Evolutionary conservation across 1,140 invertebrate species (phyloP).

Genomic region (Leptinotarsa lineolata): DNA sequence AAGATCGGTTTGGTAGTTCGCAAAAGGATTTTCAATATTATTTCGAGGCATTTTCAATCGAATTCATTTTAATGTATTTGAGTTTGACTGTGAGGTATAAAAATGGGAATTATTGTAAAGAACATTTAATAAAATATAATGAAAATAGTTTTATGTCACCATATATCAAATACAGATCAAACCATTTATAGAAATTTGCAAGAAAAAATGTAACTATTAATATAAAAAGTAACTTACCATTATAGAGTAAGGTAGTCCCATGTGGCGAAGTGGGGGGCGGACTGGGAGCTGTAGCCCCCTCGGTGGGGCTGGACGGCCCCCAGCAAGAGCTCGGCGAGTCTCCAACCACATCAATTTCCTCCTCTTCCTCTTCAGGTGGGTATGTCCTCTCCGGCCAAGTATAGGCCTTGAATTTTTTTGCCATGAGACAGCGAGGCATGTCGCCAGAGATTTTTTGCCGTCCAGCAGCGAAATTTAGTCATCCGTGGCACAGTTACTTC

Average conservation of each 20-base stretch:
- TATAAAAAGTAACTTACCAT: slow-evolving; percentile 59
- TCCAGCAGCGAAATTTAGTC: slow-evolving; percentile 5
- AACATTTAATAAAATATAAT: too few species aligned
- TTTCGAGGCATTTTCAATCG: too few species aligned
- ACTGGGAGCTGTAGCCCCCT: slow-evolving; percentile 73
- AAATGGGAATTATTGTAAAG: too few species aligned
- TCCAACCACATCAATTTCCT: slow-evolving; percentile 82
- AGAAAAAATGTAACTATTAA: neutral
- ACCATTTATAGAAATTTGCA: too few species aligned
- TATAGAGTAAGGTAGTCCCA: slow-evolving; percentile 66
- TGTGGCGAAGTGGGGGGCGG: slow-evolving; percentile 67
- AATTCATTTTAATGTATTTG: too few species aligned
- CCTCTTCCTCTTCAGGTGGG: slow-evolving; percentile 67
- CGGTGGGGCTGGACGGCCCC: slow-evolving; percentile 74
- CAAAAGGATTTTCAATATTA: too few species aligned
- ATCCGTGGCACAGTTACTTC: slow-evolving; percentile 16
- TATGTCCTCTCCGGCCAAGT: slow-evolving; percentile 64
- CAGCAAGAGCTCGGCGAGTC: slow-evolving; percentile 64
- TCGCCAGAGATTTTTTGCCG: slow-evolving; percentile 36
- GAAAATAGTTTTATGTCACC: too few species aligned
- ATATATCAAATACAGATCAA: too few species aligned
- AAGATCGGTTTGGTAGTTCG: too few species aligned
- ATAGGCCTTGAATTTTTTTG: slow-evolving; percentile 88
- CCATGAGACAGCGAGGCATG: slow-evolving; percentile 87
- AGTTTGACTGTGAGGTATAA: too few species aligned